A percentile compares a stretch with the other conserved stretches of the same genome.
Evolutionary conservation across 2,888 invertebrate genomes (phyloP).

Genomic region (Leucania comma): DNA sequence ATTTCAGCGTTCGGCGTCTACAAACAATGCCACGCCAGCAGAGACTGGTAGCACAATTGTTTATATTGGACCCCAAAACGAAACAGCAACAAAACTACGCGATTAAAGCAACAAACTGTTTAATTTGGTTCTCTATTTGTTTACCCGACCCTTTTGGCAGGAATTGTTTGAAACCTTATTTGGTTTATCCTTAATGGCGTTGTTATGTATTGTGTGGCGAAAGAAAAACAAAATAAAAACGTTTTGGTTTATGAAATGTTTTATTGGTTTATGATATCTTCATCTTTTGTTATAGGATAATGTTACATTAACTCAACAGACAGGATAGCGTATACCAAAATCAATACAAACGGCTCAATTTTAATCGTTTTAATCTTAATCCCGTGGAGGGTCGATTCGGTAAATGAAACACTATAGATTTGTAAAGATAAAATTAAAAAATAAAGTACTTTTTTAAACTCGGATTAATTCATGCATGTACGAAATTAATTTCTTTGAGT

Average conservation of each 20-base stretch:
- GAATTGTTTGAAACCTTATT: conserved; percentile 37
- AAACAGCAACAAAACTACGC: conserved; percentile 48
- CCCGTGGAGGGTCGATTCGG: too few relatives aligned
- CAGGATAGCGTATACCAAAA: too few relatives aligned
- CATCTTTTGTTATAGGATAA: neutral
- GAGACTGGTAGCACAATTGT: conserved; percentile 25
- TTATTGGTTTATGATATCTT: neutral
- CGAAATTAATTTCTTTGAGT: too few relatives aligned
- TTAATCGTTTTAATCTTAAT: too few relatives aligned
- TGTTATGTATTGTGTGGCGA: conserved; percentile 22
- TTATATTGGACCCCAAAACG: conserved; percentile 43
- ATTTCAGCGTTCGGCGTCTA: conserved; percentile 10
- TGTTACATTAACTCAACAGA: neutral
- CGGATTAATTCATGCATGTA: too few relatives aligned
- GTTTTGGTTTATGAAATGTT: neutral
- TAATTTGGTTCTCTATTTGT: conserved; percentile 50
- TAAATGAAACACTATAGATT: too few relatives aligned
- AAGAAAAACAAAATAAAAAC: conserved; percentile 34
- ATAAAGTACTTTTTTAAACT: too few relatives aligned
- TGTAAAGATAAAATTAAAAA: too few relatives aligned
- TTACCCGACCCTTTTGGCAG: conserved; percentile 41
- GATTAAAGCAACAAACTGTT: conserved; percentile 55
- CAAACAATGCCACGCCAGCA: conserved; percentile 19
- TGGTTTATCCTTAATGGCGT: conserved; percentile 14
- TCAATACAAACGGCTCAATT: too few relatives aligned